Conservation (phyloP, 2,888 invertebrate species). For the Chloromyia formosa region DNA sequence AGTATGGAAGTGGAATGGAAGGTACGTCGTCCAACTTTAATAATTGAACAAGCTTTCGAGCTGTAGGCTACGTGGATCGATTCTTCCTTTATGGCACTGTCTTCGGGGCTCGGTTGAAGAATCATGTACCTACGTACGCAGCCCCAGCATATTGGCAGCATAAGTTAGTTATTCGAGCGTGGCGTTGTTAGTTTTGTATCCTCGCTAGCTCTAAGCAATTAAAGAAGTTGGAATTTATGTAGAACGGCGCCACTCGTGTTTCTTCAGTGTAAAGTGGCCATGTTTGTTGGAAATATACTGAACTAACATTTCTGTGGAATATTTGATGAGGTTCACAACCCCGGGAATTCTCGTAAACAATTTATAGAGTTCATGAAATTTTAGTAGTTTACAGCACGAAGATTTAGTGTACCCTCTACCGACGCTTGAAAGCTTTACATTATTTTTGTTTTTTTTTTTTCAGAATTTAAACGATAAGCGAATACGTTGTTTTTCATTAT, state of each 20-base stretch:
- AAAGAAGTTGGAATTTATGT: slow-evolving; percentile 20
- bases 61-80: slow-evolving; percentile 1
- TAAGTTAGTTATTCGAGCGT: background rate
- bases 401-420: no score
- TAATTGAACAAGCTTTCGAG: background rate
- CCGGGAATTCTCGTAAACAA: no score
- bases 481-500: no score
- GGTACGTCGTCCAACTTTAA: background rate
- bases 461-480: no score
- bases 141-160: background rate
- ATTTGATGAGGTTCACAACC: no score
- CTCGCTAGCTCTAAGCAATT: background rate
- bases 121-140: background rate
- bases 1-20: background rate
- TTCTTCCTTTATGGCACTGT: background rate
- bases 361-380: no score
- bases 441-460: no score
- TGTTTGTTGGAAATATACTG: background rate
- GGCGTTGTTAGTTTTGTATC: background rate
- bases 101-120: background rate
- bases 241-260: slow-evolving; percentile 12
- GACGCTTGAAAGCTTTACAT: no score
- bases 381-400: no score
- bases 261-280: background rate
- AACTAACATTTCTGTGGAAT: background rate